phyloP scores from a whole-genome alignment of 2,888 invertebrate species.

The Andrena chrysosceles region DNA sequence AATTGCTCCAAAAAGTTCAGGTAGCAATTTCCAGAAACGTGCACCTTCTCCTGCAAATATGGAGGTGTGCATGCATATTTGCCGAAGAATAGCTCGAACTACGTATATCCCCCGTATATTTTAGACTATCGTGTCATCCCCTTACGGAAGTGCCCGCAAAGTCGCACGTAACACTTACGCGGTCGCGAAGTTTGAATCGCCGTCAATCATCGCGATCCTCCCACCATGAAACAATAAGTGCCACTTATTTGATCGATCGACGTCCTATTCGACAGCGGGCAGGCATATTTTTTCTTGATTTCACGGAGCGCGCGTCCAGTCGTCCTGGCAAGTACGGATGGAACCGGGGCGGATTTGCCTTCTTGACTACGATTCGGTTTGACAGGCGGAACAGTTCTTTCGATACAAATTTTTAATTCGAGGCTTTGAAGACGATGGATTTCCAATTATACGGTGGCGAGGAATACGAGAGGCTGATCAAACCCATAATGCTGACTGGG shows the following conservation, averaged over 20 bases:
- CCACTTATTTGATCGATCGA: constrained; percentile 25
- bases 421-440: constrained; percentile 30
- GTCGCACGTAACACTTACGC: neutral
- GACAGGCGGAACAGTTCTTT: neutral
- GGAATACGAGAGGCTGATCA: constrained; percentile 73
- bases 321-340: neutral
- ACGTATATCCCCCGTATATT: neutral
- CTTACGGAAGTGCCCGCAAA: neutral
- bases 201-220: neutral
- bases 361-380: neutral
- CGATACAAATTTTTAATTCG: neutral
- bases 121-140: neutral
- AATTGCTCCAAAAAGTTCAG: constrained; percentile 4
- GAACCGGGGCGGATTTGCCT: neutral
- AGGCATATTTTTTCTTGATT: neutral
- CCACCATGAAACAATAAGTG: constrained; percentile 18
- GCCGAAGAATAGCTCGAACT: neutral
- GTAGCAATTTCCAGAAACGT: neutral
- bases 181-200: constrained; percentile 23
- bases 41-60: neutral
- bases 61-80: constrained; percentile 2
- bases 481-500: constrained; percentile 65
- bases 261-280: neutral
- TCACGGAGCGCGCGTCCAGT: neutral
- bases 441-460: constrained; percentile 8